Percentiles rank a stretch among this genome's conserved stretches.
Conservation (phyloP, 1,140 invertebrate genomes). For the Trichogramma pretiosum region DNA sequence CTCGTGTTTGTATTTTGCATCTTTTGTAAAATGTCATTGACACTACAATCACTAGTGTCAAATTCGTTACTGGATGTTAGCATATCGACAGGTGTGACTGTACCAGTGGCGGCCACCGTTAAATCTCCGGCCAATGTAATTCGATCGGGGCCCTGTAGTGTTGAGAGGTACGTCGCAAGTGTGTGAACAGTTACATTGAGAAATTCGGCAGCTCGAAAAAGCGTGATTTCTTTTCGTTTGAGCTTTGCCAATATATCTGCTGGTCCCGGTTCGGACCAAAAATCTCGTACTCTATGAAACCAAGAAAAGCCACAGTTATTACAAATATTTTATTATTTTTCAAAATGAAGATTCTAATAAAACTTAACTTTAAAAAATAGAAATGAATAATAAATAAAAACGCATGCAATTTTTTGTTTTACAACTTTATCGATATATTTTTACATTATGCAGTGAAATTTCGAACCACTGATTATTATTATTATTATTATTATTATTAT, state of each 20-base stretch:
- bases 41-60: neutral
- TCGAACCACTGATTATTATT: too few relatives aligned
- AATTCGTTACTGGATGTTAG: neutral
- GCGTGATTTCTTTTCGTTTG: conserved; percentile 60
- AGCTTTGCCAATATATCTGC: conserved; percentile 61
- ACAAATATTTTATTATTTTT: too few relatives aligned
- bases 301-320: neutral
- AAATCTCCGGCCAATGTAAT: conserved; percentile 40
- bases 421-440: too few relatives aligned
- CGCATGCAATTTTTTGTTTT: too few relatives aligned
- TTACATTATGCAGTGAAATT: too few relatives aligned
- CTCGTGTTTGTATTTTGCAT: conserved; percentile 27
- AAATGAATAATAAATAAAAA: too few relatives aligned
- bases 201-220: conserved; percentile 62
- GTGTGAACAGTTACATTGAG: conserved; percentile 65
- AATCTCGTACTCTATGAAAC: conserved; percentile 56
- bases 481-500: too few relatives aligned
- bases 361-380: too few relatives aligned
- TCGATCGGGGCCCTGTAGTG: conserved; percentile 47
- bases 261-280: conserved; percentile 66
- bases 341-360: too few relatives aligned
- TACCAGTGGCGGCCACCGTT: conserved; percentile 24
- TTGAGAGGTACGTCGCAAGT: conserved; percentile 59
- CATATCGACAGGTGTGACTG: conserved; percentile 2
- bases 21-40: conserved; percentile 40